Evolutionary conservation across 2,113 vertebrate species (phyloP).

Genomic region (Podilymbus podiceps): DNA sequence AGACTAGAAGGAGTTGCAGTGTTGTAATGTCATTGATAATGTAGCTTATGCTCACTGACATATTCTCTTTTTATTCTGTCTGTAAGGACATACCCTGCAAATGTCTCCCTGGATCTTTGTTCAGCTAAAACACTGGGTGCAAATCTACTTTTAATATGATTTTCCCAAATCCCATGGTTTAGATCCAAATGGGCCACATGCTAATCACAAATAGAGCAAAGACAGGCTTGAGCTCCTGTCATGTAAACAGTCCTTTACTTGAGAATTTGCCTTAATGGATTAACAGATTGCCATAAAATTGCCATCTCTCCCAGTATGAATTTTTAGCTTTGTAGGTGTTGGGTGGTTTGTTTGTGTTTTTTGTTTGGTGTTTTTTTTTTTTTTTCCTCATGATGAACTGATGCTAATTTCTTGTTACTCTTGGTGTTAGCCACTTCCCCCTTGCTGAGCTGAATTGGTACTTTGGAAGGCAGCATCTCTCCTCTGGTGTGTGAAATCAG

Average conservation of each 20-base stretch:
- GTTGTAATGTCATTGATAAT: not conserved
- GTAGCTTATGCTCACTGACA: not conserved
- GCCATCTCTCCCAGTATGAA: not conserved
- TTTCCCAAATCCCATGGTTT: not conserved
- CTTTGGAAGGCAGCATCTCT: not conserved
- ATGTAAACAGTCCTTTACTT: not conserved
- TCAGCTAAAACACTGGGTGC: not conserved
- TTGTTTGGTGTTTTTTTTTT: not conserved
- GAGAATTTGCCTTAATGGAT: not conserved
- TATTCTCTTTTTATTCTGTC: not conserved
- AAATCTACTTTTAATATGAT: not conserved
- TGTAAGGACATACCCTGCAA: not conserved
- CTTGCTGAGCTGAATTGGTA: not conserved
- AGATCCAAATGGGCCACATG: not conserved
- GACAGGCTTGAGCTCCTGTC: not conserved
- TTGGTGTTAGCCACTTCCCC: not conserved
- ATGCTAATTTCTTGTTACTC: not conserved
- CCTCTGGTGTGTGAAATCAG: not conserved
- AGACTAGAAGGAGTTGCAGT: not conserved
- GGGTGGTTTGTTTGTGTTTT: not conserved
- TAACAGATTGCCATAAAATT: not conserved
- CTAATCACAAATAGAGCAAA: not conserved
- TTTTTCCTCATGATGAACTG: not conserved
- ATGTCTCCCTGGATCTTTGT: not conserved
- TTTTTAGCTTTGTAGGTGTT: not conserved